phyloP scores from a whole-genome alignment of 2,113 vertebrate genomes.

The Tinamus guttatus region DNA sequence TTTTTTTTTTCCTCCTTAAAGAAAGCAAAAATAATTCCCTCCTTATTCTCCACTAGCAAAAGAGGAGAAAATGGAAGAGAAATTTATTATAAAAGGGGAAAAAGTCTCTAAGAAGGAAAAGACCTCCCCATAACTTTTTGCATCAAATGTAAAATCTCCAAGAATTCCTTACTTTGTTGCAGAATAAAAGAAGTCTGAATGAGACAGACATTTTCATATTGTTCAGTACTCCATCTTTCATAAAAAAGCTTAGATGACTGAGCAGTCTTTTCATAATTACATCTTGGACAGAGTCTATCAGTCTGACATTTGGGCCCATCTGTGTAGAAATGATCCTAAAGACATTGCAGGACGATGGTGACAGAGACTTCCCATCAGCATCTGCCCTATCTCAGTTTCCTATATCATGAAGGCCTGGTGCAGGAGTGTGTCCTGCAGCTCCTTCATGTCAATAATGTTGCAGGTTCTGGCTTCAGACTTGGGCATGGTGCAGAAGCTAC shows the following conservation, averaged over 20 bases:
- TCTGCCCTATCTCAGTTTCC: not conserved
- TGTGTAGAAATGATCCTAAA: not conserved
- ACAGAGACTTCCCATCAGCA: not conserved
- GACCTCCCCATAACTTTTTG: not conserved
- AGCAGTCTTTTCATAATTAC: not conserved
- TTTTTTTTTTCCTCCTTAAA: not conserved
- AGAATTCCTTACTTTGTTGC: slow-evolving; percentile 14
- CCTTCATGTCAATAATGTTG: accelerated
- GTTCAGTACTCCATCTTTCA: not conserved
- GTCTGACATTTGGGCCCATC: not conserved
- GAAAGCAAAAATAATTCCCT: not conserved
- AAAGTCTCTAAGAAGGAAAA: not conserved
- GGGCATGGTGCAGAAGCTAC: not conserved
- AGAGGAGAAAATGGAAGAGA: not conserved
- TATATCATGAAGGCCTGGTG: not conserved
- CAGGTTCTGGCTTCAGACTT: not conserved
- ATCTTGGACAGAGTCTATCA: not conserved
- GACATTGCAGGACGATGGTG: accelerated
- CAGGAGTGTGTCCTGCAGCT: not conserved
- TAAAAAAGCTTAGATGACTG: not conserved
- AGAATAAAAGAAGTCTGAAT: slow-evolving; percentile 22
- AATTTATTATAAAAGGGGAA: not conserved
- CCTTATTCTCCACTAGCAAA: not conserved
- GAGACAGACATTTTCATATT: not conserved
- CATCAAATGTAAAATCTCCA: not conserved